Conservation (phyloP, 2,888 invertebrate genomes). For the Cheilosia variabilis region DNA sequence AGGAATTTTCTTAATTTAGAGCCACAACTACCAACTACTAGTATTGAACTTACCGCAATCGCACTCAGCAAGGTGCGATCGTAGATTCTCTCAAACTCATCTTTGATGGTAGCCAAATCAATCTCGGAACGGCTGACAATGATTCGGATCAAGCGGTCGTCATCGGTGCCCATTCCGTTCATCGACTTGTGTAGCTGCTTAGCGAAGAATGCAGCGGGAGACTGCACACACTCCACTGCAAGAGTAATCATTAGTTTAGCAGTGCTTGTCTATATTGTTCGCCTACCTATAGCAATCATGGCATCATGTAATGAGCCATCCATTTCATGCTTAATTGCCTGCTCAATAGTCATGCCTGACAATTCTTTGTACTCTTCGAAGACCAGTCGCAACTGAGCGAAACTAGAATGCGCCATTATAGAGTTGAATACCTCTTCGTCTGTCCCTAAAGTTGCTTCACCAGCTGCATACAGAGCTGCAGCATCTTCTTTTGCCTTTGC, state of each 20-base stretch:
- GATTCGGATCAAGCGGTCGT: slow-evolving; percentile 88
- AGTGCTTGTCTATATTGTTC: neutral
- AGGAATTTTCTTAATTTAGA: slow-evolving; percentile 45
- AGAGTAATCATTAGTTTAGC: neutral
- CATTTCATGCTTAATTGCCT: slow-evolving; percentile 87
- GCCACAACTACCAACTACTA: slow-evolving; percentile 22
- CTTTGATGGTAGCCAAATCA: slow-evolving; percentile 88
- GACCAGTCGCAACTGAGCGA: slow-evolving; percentile 87
- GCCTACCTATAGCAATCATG: slow-evolving; percentile 87
- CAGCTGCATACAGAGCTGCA: slow-evolving; percentile 88
- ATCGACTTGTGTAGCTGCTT: slow-evolving; percentile 86
- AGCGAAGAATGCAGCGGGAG: slow-evolving; percentile 87
- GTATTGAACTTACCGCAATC: slow-evolving; percentile 84
- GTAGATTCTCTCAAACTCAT: slow-evolving; percentile 88
- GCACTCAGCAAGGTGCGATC: slow-evolving; percentile 87
- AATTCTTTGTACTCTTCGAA: slow-evolving; percentile 89
- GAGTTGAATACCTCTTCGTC: slow-evolving; percentile 89
- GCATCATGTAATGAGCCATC: slow-evolving; percentile 88
- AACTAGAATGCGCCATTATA: slow-evolving; percentile 89
- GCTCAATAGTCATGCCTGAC: slow-evolving; percentile 88
- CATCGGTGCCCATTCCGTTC: slow-evolving; percentile 89
- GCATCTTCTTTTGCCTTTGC: slow-evolving; percentile 88
- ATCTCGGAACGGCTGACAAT: slow-evolving; percentile 88
- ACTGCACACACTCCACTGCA: slow-evolving; percentile 88
- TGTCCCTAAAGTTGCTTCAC: slow-evolving; percentile 88